phyloP scores from a whole-genome alignment of 2,888 invertebrate species.

The Drosophila suboccidentalis region DNA sequence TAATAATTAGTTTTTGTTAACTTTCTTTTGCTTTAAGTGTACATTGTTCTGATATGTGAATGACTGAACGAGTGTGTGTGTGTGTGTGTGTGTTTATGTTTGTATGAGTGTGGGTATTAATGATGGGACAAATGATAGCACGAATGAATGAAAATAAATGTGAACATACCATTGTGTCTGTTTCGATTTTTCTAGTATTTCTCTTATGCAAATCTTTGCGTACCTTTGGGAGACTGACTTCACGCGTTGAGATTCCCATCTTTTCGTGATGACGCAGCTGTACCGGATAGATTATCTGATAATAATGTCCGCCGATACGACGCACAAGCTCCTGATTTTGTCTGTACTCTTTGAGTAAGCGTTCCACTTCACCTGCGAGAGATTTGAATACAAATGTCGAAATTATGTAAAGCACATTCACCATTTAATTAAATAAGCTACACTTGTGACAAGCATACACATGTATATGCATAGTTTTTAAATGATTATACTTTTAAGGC shows the following conservation, averaged over 20 bases:
- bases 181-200: conserved; percentile 85
- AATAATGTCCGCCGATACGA: conserved; percentile 95
- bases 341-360: conserved; percentile 94
- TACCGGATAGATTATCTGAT: conserved; percentile 97
- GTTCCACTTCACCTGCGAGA: conserved; percentile 93
- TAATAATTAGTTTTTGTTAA: not conserved
- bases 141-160: conserved; percentile 49
- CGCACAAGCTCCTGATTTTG: conserved; percentile 97
- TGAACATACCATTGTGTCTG: conserved; percentile 86
- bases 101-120: conserved; percentile 5
- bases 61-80: too few relatives aligned
- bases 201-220: conserved; percentile 86
- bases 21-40: not conserved
- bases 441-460: not conserved
- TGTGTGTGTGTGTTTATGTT: not conserved
- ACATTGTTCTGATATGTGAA: not conserved
- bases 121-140: conserved; percentile 44
- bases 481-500: not conserved
- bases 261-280: conserved; percentile 97
- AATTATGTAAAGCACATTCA: conserved; percentile 8
- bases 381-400: conserved; percentile 2
- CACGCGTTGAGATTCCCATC: conserved; percentile 97
- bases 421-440: conserved; percentile 7
- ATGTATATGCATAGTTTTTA: too few relatives aligned
- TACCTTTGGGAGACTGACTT: conserved; percentile 95